Conservation (phyloP, 2,797 vertebrate species). For the Vespertilio murinus region DNA sequence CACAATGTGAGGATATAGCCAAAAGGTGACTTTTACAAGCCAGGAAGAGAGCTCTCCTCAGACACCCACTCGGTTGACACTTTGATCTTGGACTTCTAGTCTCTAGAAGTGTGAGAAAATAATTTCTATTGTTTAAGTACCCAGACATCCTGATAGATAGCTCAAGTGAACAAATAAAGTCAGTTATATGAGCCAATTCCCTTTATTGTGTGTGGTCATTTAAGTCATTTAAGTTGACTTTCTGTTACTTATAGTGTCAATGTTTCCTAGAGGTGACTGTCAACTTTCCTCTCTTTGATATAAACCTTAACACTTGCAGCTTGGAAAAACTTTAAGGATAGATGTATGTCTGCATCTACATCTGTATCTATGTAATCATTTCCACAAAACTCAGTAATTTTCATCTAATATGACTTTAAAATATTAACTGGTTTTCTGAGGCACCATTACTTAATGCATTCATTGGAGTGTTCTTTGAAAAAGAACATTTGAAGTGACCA, state of each 20-base stretch:
- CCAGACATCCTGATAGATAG: not conserved
- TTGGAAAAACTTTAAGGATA: not conserved
- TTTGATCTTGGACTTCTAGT: not conserved
- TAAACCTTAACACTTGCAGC: not conserved
- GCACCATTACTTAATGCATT: not conserved
- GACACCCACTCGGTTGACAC: not conserved
- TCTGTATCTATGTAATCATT: not conserved
- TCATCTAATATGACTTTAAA: not conserved
- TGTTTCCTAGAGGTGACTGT: not conserved
- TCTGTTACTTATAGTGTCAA: not conserved
- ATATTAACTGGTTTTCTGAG: not conserved
- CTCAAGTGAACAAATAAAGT: not conserved
- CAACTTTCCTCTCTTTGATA: not conserved
- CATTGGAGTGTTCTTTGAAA: slow-evolving; percentile 30
- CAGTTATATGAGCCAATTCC: slow-evolving; percentile 3
- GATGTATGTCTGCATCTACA: not conserved
- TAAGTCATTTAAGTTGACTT: not conserved
- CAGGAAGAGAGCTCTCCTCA: not conserved
- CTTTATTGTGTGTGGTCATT: not conserved
- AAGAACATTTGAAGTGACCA: slow-evolving; percentile 29
- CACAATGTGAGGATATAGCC: not conserved
- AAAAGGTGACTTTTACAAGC: not conserved
- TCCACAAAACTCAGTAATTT: not conserved
- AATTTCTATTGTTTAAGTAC: not conserved
- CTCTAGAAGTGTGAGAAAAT: slow-evolving; percentile 5